Evolutionary conservation across 2,888 invertebrate species (phyloP).

Genomic region (Chalcosyrphus nemorum): DNA sequence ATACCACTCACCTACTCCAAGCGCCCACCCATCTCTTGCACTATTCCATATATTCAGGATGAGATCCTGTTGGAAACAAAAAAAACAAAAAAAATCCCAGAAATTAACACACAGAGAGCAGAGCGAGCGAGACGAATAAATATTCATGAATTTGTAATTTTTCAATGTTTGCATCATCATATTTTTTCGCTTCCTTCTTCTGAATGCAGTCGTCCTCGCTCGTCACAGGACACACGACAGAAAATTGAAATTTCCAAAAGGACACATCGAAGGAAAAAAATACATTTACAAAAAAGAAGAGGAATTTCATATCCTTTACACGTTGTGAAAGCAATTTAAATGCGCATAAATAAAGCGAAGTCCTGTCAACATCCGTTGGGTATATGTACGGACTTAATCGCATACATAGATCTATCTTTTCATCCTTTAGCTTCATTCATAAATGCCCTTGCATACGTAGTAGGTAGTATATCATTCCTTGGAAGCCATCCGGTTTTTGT

Average conservation of each 20-base stretch:
- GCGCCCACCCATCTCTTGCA: not conserved
- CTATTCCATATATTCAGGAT: not conserved
- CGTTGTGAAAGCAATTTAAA: slow-evolving; percentile 58
- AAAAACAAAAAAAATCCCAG: slow-evolving; percentile 19
- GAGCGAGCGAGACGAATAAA: slow-evolving; percentile 30
- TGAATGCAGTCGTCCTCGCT: slow-evolving; percentile 2
- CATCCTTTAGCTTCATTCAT: slow-evolving; percentile 28
- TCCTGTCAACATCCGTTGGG: slow-evolving; percentile 47
- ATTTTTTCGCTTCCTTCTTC: slow-evolving; percentile 30
- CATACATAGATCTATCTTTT: slow-evolving; percentile 24
- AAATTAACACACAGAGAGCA: slow-evolving; percentile 54
- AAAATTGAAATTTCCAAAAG: slow-evolving; percentile 53
- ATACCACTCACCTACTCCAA: slow-evolving; percentile 5
- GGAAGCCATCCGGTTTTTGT: slow-evolving; percentile 46
- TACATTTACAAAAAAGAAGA: not conserved
- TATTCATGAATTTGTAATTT: slow-evolving; percentile 70
- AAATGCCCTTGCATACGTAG: slow-evolving; percentile 39
- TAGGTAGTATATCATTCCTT: slow-evolving; percentile 40
- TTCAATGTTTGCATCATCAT: slow-evolving; percentile 67
- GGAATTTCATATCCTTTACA: slow-evolving; percentile 53
- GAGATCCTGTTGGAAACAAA: not conserved
- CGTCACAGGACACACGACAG: slow-evolving; percentile 33
- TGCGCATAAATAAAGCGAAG: slow-evolving; percentile 64
- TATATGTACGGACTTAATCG: slow-evolving; percentile 1
- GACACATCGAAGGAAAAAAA: slow-evolving; percentile 21